phyloP scores from a whole-genome alignment of 2,888 invertebrate genomes.

The Zygaena filipendulae region DNA sequence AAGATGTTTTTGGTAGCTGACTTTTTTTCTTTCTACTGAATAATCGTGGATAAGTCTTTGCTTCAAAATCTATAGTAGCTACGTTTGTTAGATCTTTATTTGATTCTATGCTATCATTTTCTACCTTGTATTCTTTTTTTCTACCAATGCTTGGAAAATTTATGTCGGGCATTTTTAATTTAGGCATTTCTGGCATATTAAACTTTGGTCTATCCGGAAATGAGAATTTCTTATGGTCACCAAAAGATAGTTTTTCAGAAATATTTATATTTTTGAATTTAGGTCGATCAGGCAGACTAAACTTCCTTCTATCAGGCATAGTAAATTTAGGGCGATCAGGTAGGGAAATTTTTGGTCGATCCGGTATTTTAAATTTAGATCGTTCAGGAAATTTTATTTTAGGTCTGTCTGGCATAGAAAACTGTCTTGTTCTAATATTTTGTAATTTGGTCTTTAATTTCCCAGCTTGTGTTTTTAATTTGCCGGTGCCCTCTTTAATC shows the following conservation, averaged over 20 bases:
- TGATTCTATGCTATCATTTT: constrained; percentile 43
- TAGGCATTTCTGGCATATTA: constrained; percentile 64
- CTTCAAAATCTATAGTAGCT: constrained; percentile 75
- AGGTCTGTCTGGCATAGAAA: constrained; percentile 63
- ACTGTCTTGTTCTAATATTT: constrained; percentile 68
- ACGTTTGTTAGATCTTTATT: constrained; percentile 45
- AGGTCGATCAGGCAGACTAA: constrained; percentile 72
- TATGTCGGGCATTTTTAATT: constrained; percentile 69
- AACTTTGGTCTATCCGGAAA: constrained; percentile 70
- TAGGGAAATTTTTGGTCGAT: constrained; percentile 63
- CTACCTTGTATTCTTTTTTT: constrained; percentile 52
- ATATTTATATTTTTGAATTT: constrained; percentile 61
- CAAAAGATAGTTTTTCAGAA: constrained; percentile 63
- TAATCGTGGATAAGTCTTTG: constrained; percentile 82
- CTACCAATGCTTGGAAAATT: constrained; percentile 71
- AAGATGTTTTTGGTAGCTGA: constrained; percentile 56
- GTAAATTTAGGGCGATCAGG: constrained; percentile 70
- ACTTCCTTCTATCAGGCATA: constrained; percentile 70
- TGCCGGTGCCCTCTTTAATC: constrained; percentile 75
- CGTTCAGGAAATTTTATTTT: constrained; percentile 70
- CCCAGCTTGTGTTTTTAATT: constrained; percentile 76
- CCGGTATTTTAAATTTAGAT: constrained; percentile 58
- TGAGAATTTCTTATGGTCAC: constrained; percentile 72
- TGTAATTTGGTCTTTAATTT: constrained; percentile 76
- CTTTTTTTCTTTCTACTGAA: constrained; percentile 62